These are phyloP conservation scores for Thripadectes ignobilis DNA, from an alignment of 2,797 vertebrate species.

Conservation along the genomic window DNA sequence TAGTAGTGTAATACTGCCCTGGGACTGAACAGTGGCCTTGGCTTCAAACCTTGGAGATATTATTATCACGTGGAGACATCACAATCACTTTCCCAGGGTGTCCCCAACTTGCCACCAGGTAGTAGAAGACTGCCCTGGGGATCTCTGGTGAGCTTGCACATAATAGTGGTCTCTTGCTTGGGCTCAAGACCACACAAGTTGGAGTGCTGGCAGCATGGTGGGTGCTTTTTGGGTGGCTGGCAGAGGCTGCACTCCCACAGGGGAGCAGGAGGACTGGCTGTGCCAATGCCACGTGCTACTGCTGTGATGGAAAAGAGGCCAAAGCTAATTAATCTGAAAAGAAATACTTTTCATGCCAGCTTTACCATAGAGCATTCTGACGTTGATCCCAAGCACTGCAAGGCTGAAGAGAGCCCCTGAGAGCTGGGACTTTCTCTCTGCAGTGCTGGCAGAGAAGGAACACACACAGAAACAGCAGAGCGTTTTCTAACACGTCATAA, in stretches of 20 bases:
- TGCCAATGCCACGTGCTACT: rapidly evolving
- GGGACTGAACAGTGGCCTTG: not conserved
- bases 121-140: not conserved
- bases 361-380: not conserved
- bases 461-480: too few species aligned
- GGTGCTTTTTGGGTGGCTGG: not conserved
- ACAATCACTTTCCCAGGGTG: not conserved
- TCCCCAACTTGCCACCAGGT: not conserved
- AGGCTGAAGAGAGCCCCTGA: not conserved
- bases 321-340: not conserved
- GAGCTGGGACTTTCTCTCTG: not conserved
- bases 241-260: not conserved
- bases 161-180: rapidly evolving
- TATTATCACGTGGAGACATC: rapidly evolving
- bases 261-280: not conserved
- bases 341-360: not conserved
- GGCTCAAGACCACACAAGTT: rapidly evolving
- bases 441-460: not conserved
- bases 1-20: not conserved
- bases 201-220: rapidly evolving
- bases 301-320: not conserved
- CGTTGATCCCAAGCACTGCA: not conserved
- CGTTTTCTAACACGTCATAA: too few species aligned
- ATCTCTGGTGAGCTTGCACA: not conserved
- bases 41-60: not conserved